Evolutionary conservation across 1,140 invertebrate genomes (phyloP).

Genomic region (Ips nitidus): DNA sequence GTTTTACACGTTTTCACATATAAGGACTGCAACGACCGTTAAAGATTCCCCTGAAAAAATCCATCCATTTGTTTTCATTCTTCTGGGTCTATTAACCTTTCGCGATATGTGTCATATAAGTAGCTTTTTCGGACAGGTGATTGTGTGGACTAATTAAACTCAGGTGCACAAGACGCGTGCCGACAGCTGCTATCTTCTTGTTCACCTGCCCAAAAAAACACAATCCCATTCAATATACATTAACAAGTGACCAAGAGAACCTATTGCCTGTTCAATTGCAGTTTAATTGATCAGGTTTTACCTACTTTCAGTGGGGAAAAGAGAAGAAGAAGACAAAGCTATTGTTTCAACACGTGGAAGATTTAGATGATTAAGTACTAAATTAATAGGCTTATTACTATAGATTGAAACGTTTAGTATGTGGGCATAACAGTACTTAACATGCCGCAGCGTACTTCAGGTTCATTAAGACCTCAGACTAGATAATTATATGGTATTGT

Average conservation of each 20-base stretch:
- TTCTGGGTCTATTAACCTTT: constrained; percentile 19
- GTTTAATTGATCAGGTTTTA: constrained; percentile 5
- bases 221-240: constrained; percentile 30
- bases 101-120: constrained; percentile 35
- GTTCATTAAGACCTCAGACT: constrained; percentile 20
- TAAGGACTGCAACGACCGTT: too few species aligned
- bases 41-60: too few species aligned
- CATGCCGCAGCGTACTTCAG: constrained; percentile 17
- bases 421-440: constrained; percentile 30
- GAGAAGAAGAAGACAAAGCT: neutral
- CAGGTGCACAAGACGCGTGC: constrained; percentile 41
- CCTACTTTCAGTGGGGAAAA: neutral
- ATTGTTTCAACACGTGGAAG: neutral
- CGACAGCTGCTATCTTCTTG: constrained; percentile 35
- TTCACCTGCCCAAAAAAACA: constrained; percentile 38
- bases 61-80: too few species aligned
- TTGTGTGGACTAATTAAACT: constrained; percentile 38
- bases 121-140: constrained; percentile 35
- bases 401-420: constrained; percentile 15
- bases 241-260: constrained; percentile 22
- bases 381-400: constrained; percentile 8
- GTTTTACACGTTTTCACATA: too few species aligned
- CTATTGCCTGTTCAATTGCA: constrained; percentile 3
- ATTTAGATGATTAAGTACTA: neutral
- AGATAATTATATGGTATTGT: constrained; percentile 25